phyloP scores from a whole-genome alignment of 1,140 invertebrate genomes.

The Galleria mellonella region DNA sequence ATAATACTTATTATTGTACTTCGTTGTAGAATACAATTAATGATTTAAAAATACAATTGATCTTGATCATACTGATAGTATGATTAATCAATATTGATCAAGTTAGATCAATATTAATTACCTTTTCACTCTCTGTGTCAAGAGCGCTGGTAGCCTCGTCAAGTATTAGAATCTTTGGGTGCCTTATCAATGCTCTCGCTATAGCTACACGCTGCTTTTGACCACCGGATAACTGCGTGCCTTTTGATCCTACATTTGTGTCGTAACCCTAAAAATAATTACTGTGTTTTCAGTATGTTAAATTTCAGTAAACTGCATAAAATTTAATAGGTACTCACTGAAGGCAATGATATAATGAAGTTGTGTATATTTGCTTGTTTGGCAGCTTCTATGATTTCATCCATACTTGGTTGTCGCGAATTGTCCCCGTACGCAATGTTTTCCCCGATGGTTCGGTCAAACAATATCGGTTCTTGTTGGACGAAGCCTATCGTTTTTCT shows the following conservation, averaged over 20 bases:
- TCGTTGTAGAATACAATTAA: too few relatives aligned
- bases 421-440: slow-evolving; percentile 86
- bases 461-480: slow-evolving; percentile 86
- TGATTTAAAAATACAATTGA: too few relatives aligned
- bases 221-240: slow-evolving; percentile 83
- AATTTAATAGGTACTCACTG: slow-evolving; percentile 48
- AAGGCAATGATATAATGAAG: slow-evolving; percentile 80
- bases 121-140: slow-evolving; percentile 76
- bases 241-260: slow-evolving; percentile 84
- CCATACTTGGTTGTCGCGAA: slow-evolving; percentile 56
- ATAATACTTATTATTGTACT: too few relatives aligned
- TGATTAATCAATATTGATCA: too few relatives aligned
- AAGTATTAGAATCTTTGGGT: slow-evolving; percentile 83
- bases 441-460: slow-evolving; percentile 81
- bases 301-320: too few relatives aligned
- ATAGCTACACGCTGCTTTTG: slow-evolving; percentile 87
- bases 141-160: slow-evolving; percentile 90
- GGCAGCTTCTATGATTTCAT: slow-evolving; percentile 79
- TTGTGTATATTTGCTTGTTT: slow-evolving; percentile 84
- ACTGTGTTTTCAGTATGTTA: slow-evolving; percentile 43
- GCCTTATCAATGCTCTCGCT: slow-evolving; percentile 81
- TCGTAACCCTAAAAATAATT: slow-evolving; percentile 79
- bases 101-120: slow-evolving; percentile 16
- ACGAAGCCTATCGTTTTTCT: slow-evolving; percentile 82
- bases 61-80: too few relatives aligned